phyloP scores from a whole-genome alignment of 2,888 invertebrate genomes.

The Thyatira batis region DNA sequence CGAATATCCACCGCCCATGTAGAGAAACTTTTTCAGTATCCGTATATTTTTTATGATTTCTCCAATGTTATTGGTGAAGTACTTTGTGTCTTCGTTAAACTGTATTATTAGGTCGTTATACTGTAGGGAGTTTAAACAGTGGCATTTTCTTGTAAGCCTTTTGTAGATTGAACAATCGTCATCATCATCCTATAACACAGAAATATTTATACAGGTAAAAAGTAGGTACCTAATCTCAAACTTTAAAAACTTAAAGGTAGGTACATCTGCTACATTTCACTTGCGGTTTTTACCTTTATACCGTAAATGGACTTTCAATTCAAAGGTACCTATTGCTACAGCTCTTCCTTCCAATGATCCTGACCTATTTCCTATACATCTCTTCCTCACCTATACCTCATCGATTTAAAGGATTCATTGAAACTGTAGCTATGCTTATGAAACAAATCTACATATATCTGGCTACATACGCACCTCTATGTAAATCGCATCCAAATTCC shows the following conservation, averaged over 20 bases:
- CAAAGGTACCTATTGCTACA: no score
- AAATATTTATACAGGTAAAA: no score
- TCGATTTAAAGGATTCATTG: no score
- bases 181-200: conserved; percentile 57
- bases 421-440: no score
- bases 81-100: conserved; percentile 66
- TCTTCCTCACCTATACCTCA: no score
- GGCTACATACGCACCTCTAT: conserved; percentile 38
- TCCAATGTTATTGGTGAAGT: conserved; percentile 55
- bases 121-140: conserved; percentile 57
- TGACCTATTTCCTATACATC: no score
- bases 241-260: no score
- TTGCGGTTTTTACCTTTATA: no score
- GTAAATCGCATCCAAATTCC: conserved; percentile 45
- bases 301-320: no score
- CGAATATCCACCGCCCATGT: conserved; percentile 62
- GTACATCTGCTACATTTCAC: no score
- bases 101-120: conserved; percentile 72
- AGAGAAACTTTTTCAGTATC: conserved; percentile 69
- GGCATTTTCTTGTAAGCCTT: conserved; percentile 64
- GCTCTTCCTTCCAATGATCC: no score
- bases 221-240: no score
- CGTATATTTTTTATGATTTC: conserved; percentile 72
- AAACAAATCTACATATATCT: background rate
- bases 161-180: conserved; percentile 68